Base-by-base conservation (phyloP, 2,797 vertebrate genomes). In the Holocentrus rufus region DNA sequence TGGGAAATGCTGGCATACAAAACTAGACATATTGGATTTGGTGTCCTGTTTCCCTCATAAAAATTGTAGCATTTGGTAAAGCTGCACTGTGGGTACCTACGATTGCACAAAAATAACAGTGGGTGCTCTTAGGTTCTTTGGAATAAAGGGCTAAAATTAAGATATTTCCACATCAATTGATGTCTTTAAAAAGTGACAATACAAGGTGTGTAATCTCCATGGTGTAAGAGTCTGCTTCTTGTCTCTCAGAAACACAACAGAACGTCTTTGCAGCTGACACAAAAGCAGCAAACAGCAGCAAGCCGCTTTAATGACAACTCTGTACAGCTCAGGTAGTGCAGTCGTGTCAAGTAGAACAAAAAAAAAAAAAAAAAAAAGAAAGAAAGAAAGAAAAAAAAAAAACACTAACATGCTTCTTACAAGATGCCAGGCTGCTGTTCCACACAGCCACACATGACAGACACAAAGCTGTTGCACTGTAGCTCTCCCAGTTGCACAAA, bases 251-350 rank as follows among this genome's bases (percentile, higher is more conserved):
- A 44, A 68, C 64, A 69, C 67, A 58, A 49, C 59, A 68, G 79
- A 80, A 80, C 54, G 62, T 67, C 42, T 79, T 69, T 20, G 66
- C 23, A 49, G 69, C 47, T 76, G 64, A 74, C 47, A 61, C 42
- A 66, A 76, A 50, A 31, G 57, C 22, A 1, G 34, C 77, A 70
- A 84, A 83, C 64, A 74, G 72, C 82, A 62, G 65, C 63, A 72
- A 63, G 66, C n/a, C 13, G 8, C 85, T 85, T 77, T 85, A 83
- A 83, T 83, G 87, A 83, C 79, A 86, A 64, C 76, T 74, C 57
- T 55, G 61, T 54, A 74, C 66, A 44, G 70, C 75, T 83, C 77
- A 84, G 85, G 87, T 81, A 81, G 80, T 70, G 65, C 58, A 76
- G 74, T 70, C 2, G 55, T 77, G 83, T 84, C 77, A 80, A 65